Base-by-base conservation (phyloP, 2,888 invertebrate genomes). In the Calameuta filiformis region DNA sequence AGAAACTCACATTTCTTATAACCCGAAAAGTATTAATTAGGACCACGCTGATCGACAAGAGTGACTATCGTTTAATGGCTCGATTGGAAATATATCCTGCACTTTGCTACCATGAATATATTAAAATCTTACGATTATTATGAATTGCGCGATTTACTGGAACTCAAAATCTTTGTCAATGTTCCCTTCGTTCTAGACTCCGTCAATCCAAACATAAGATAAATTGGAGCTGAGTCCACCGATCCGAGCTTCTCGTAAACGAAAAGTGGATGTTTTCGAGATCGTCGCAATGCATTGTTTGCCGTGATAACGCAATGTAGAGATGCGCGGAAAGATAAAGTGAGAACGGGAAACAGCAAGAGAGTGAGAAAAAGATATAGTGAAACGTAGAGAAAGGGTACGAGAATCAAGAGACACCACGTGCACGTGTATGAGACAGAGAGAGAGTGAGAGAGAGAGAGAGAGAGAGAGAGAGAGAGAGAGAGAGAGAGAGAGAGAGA, bases 231-330 rank as follows among this genome's bases (percentile, higher is more conserved):
- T 15, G 9, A 69, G 75, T 80, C 79, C 77, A 75, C 77, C 35
- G 82, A 82, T 84, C 83, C 85, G 86, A 87, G 3, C 23, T 56
- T 23, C 56, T 56, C 2, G 23, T 56, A 87, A 86, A 87, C 85
- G 87, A 87, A 85, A 86, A 87, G 87, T 87, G 86, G 87, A 87
- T 88, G 87, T 87, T 88, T 88, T 88, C 86, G 88, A 87, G 86
- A 85, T 85, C 84, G 86, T 87, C 86, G 84, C 84, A 84, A 78
- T 81, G 87, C 88, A 88, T 88, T 87, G 87, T 88, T 88, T 87
- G 85, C 87, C 86, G 85, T 86, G 88, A 87, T 87, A 87, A 88
- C 87, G 82, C 85, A 83, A 80, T 81, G 85, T 80, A 85, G 85
- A 87, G 86, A 81, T 86, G 84, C 84, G 83, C 85, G 80, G 84